Conservation (phyloP, 2,888 invertebrate species). For the Antheraea yamamai region DNA sequence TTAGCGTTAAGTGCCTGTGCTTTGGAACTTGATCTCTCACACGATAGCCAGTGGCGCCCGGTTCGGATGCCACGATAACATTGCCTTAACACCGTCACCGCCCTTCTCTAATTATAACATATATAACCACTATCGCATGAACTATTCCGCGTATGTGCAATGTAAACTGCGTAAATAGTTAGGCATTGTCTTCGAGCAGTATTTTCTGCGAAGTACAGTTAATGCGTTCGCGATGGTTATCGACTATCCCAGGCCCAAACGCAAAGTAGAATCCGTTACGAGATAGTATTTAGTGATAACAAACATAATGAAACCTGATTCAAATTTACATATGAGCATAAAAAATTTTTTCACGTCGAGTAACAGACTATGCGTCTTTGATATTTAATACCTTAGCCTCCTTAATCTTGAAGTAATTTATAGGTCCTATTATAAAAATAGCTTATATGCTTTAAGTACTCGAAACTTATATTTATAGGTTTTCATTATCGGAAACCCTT, state of each 20-base stretch:
- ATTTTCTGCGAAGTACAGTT: slow-evolving; percentile 56
- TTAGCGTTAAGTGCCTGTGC: slow-evolving; percentile 24
- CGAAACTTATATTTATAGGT: neutral
- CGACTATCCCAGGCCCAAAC: slow-evolving; percentile 46
- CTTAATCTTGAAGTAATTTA: neutral
- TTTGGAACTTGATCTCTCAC: slow-evolving; percentile 66
- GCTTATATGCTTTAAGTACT: neutral
- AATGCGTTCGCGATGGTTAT: slow-evolving; percentile 58
- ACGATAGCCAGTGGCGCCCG: slow-evolving; percentile 56
- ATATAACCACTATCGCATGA: slow-evolving; percentile 65
- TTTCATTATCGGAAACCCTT: neutral
- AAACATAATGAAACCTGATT: slow-evolving; percentile 20
- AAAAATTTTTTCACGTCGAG: slow-evolving; percentile 11
- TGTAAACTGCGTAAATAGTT: slow-evolving; percentile 37
- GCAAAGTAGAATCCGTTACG: slow-evolving; percentile 22
- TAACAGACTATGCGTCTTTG: neutral
- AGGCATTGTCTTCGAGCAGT: slow-evolving; percentile 60
- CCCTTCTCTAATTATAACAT: slow-evolving; percentile 74
- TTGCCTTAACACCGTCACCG: slow-evolving; percentile 48
- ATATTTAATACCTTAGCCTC: neutral
- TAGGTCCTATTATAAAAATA: neutral
- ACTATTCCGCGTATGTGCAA: slow-evolving; percentile 58
- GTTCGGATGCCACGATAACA: slow-evolving; percentile 65
- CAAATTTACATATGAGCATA: slow-evolving; percentile 18
- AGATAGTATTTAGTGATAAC: slow-evolving; percentile 21